These are phyloP conservation scores for Syritta pipiens DNA, from an alignment of 2,888 invertebrate species.

Conservation along the genomic window DNA sequence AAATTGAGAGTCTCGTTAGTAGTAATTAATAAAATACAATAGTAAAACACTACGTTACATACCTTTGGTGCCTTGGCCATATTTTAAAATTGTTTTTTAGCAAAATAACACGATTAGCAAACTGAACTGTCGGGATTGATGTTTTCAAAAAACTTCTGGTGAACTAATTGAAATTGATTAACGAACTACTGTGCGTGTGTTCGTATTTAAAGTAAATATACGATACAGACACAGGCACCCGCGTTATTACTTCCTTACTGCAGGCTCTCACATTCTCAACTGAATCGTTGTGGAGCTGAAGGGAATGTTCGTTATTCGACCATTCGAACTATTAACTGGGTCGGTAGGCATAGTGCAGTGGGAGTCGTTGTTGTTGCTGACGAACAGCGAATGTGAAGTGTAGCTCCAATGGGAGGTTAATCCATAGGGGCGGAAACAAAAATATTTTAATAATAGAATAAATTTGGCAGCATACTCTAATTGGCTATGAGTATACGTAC, in stretches of 20 bases:
- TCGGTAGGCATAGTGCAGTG: too few species aligned
- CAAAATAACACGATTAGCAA: constrained; percentile 18
- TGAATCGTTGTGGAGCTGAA: too few species aligned
- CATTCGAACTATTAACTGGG: too few species aligned
- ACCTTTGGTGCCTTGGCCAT: constrained; percentile 39
- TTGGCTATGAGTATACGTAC: too few species aligned
- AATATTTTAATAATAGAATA: too few species aligned
- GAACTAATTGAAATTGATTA: constrained; percentile 51
- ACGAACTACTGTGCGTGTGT: constrained; percentile 2
- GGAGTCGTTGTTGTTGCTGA: too few species aligned
- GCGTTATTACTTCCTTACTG: constrained; percentile 48
- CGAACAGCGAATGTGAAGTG: too few species aligned
- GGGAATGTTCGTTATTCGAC: too few species aligned
- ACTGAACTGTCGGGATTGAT: constrained; percentile 37
- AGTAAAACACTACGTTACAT: not conserved
- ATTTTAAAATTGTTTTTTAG: not conserved
- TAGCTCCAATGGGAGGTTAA: too few species aligned
- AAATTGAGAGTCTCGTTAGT: not conserved
- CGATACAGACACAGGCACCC: not conserved
- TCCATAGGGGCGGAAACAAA: too few species aligned
- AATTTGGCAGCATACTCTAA: too few species aligned
- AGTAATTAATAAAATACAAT: not conserved
- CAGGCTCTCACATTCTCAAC: too few species aligned
- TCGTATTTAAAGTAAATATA: not conserved
- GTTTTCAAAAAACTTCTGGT: constrained; percentile 34